phyloP scores from a whole-genome alignment of 1,140 invertebrate genomes.

The Mya arenaria region DNA sequence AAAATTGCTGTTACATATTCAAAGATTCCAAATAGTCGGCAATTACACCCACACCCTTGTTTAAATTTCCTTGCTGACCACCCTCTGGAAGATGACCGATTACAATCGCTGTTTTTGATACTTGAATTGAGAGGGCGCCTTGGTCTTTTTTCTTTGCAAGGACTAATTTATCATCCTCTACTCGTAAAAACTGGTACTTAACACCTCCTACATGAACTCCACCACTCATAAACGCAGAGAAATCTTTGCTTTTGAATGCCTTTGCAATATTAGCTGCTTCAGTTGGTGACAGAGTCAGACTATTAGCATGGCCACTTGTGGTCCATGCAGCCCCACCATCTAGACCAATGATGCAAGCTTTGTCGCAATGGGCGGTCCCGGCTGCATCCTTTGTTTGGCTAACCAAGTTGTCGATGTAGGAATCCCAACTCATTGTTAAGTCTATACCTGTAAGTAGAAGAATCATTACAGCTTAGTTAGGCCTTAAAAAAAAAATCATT shows the following conservation, averaged over 20 bases:
- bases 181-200: constrained; percentile 58
- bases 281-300: not conserved
- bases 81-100: constrained; percentile 44
- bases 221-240: not conserved
- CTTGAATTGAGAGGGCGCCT: constrained; percentile 42
- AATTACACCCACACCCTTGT: constrained; percentile 50
- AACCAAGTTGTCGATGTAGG: constrained; percentile 30
- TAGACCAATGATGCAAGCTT: constrained; percentile 34
- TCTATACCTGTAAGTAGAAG: not conserved
- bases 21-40: constrained; percentile 55
- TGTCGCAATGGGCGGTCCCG: constrained; percentile 2
- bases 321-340: constrained; percentile 39
- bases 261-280: constrained; percentile 37
- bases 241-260: constrained; percentile 37
- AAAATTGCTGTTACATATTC: constrained; percentile 40
- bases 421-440: constrained; percentile 37
- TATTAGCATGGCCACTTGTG: not conserved
- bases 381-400: not conserved
- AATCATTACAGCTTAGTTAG: too few species aligned
- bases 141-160: constrained; percentile 49
- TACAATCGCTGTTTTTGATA: constrained; percentile 46
- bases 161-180: constrained; percentile 48
- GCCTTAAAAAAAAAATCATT: too few species aligned
- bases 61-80: constrained; percentile 54
- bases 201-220: constrained; percentile 24